Evolutionary conservation across 2,888 invertebrate species (phyloP).

Genomic region (Ctenicera cuprea): DNA sequence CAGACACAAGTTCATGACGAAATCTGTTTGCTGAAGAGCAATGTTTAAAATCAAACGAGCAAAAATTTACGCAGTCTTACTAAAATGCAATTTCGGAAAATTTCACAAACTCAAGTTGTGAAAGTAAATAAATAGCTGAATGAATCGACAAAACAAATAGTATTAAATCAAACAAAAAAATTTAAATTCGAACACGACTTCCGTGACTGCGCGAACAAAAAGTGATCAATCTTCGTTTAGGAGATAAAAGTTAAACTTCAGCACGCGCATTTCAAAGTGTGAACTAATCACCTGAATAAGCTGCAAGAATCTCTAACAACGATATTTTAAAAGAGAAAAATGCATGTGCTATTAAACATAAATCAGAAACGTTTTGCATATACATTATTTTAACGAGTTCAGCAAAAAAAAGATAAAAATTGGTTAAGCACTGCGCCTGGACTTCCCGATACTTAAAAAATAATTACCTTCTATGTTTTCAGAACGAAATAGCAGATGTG

Average conservation of each 20-base stretch:
- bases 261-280: conserved; percentile 8
- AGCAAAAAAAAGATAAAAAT: too few relatives aligned
- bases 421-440: too few relatives aligned
- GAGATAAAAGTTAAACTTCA: conserved; percentile 19
- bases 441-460: too few relatives aligned
- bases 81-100: not conserved
- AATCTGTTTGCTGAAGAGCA: not conserved
- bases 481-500: too few relatives aligned
- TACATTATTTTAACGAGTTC: too few relatives aligned
- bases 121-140: not conserved
- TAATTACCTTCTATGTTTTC: too few relatives aligned
- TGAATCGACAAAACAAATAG: not conserved
- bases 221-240: conserved; percentile 22
- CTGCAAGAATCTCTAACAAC: not conserved
- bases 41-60: not conserved
- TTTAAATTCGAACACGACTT: conserved; percentile 11
- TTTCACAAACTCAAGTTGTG: too few relatives aligned
- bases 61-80: too few relatives aligned
- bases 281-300: conserved; percentile 19
- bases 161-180: conserved; percentile 5
- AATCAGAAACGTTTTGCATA: too few relatives aligned
- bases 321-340: not conserved
- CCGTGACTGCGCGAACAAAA: not conserved
- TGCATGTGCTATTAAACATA: not conserved
- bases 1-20: too few relatives aligned